Conservation (phyloP, 2,888 invertebrate species). For the Lepetodrilus schrolli region DNA sequence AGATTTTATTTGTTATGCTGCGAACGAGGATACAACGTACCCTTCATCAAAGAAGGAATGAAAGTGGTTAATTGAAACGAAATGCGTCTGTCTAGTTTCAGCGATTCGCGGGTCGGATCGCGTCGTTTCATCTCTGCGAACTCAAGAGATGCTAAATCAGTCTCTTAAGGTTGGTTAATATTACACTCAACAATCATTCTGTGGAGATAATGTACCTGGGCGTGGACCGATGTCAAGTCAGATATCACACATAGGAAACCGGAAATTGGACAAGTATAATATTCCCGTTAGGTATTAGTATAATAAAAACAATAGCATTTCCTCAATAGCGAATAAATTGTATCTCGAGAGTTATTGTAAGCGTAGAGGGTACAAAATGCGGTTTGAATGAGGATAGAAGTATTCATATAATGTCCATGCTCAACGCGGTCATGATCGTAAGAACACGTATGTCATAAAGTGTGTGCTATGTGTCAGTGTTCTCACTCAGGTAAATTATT, state of each 20-base stretch:
- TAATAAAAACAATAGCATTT: background rate
- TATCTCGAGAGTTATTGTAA: too few species aligned
- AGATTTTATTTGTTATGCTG: background rate
- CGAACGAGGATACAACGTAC: background rate
- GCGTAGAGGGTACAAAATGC: too few species aligned
- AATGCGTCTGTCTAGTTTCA: conserved; percentile 23
- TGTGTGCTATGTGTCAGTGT: too few species aligned
- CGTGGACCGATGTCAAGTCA: conserved; percentile 22
- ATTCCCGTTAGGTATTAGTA: too few species aligned
- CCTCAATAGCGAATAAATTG: too few species aligned
- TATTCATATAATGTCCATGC: too few species aligned
- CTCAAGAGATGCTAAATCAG: background rate
- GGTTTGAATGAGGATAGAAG: too few species aligned
- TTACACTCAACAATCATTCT: conserved; percentile 25
- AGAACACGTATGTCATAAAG: too few species aligned
- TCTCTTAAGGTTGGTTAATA: background rate
- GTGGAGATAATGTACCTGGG: conserved; percentile 9
- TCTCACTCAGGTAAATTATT: too few species aligned
- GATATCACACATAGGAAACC: too few species aligned
- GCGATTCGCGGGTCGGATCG: background rate
- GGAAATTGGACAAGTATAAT: too few species aligned
- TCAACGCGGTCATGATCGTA: too few species aligned
- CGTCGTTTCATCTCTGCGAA: background rate
- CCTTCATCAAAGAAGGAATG: conserved; percentile 3
- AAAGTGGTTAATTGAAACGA: background rate